These are phyloP conservation scores for Holothuria leucospilota DNA, from an alignment of 53 echinoderm and acorn worm genomes.

Conservation along the genomic window DNA sequence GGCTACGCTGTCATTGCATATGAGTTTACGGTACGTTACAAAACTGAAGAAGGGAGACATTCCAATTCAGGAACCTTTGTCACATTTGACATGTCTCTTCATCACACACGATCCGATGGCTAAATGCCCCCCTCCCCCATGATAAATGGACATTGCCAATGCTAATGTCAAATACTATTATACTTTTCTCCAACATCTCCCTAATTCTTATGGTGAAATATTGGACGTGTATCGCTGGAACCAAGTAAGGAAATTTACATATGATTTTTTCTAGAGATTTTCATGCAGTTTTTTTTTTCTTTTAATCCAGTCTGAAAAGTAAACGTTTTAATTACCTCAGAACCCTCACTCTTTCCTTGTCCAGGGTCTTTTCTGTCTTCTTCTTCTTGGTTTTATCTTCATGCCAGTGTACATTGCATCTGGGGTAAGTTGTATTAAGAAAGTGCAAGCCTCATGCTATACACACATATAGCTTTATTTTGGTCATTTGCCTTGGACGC, in stretches of 20 bases:
- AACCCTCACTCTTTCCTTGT: not conserved
- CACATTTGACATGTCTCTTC: not conserved
- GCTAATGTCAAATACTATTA: not conserved
- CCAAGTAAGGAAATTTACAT: no score
- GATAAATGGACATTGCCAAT: no score
- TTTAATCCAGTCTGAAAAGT: no score
- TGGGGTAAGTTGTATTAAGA: slow-evolving; percentile 68
- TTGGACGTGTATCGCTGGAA: no score
- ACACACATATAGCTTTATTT: no score
- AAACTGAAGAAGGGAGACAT: not conserved
- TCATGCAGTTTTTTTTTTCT: no score
- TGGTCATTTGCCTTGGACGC: no score
- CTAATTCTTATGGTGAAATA: not conserved
- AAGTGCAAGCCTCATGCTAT: no score
- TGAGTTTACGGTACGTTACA: slow-evolving; percentile 78
- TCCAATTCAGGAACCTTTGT: not conserved
- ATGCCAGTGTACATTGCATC: slow-evolving; percentile 79
- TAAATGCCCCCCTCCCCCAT: not conserved
- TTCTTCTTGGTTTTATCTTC: slow-evolving; percentile 82
- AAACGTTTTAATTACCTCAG: no score
- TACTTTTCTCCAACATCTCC: not conserved
- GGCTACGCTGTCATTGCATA: slow-evolving; percentile 89
- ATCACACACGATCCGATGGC: not conserved
- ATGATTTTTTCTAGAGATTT: no score
- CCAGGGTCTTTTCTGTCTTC: slow-evolving; percentile 79